Evolutionary conservation across 1,140 invertebrate genomes (phyloP).

Genomic region (Cydia fagiglandana): DNA sequence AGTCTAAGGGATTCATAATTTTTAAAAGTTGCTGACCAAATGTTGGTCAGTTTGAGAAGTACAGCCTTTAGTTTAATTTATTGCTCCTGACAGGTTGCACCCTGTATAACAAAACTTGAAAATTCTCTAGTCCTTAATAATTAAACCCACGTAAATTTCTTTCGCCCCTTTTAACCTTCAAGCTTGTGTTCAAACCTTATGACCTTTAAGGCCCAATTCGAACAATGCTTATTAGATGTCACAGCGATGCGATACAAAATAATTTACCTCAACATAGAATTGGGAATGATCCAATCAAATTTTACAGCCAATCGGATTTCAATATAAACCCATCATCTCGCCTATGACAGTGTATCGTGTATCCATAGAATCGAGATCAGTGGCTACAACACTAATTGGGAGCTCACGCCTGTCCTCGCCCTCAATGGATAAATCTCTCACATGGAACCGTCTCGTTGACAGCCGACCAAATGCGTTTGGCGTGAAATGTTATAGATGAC

Average conservation of each 20-base stretch:
- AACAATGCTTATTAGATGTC: too few species aligned
- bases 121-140: neutral
- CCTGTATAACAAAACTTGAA: neutral
- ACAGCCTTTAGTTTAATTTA: too few species aligned
- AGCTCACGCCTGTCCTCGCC: constrained; percentile 32
- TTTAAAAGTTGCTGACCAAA: too few species aligned
- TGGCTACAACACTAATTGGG: constrained; percentile 19
- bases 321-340: neutral
- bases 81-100: too few species aligned
- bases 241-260: too few species aligned
- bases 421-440: constrained; percentile 46
- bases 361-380: neutral
- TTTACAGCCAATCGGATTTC: too few species aligned
- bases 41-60: too few species aligned
- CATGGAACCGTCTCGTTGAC: constrained; percentile 42
- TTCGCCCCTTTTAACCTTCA: neutral
- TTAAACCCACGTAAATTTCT: neutral
- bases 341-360: neutral
- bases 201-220: too few species aligned
- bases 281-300: too few species aligned
- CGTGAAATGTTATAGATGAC: constrained; percentile 38
- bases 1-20: too few species aligned
- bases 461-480: constrained; percentile 45
- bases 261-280: too few species aligned
- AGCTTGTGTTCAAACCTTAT: neutral